Base-by-base conservation (phyloP, 2,113 vertebrate genomes). In the Sinosuthora webbiana region DNA sequence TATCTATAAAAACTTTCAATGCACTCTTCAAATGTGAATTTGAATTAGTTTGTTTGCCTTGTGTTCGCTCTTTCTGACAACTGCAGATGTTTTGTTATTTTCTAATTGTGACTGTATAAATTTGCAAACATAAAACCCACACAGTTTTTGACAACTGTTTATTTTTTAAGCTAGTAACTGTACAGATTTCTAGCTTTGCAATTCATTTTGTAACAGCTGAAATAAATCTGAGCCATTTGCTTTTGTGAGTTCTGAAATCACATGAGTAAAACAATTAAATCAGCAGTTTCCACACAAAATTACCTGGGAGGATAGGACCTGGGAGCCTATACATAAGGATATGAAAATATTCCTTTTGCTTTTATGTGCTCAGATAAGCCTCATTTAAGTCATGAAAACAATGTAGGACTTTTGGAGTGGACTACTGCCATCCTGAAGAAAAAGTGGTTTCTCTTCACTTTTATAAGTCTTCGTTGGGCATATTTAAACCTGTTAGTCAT, bases 11-110 rank as follows among this genome's bases (percentile, higher is more conserved):
- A 76, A 69, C 42, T 71, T 91, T 37, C 47, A 86, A 11, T 60
- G 7, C n/a, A 57, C 14, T 87, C 41, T 83, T 89, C 77, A 76
- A 65, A 76, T 33, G 25, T 69, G 81, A 75, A 87, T 39, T 68
- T 37, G 27, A 68, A 68, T 84, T 87, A 44, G 35, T 86, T 92
- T 69, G 39, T 82, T 92, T 93, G 49, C 25, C 59, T 87, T 80
- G 20, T 44, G 37, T 87, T 89, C 0, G 0, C 16, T 91, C 35
- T 56, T 92, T 91, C 63, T 89, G 87, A 80, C 53, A 90, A 91
- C 42, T 87, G 70, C 63, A 87, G 81, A 87, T 49, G 39, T 89
- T 95, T 91, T 95, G n/a, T 76, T 87, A 37, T 93, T 89, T 95
- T 87, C 42, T 94, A 69, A 87, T 90, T 87, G 49, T 79, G 42